phyloP scores from a whole-genome alignment of 2,113 vertebrate genomes.

The Sylvia atricapilla region DNA sequence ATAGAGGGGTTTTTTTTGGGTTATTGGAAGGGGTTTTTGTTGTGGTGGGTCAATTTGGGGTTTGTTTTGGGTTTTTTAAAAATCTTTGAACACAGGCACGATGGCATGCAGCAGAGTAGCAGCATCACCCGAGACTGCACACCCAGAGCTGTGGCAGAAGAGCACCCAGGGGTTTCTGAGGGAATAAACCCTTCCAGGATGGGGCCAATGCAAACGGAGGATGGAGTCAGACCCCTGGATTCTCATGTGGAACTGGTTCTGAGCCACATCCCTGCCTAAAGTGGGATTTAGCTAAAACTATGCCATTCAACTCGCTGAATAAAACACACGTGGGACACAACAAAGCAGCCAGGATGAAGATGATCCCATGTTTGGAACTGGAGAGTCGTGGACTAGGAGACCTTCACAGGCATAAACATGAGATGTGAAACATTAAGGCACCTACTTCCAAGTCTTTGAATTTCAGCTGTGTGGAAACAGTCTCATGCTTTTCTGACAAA shows the following conservation, averaged over 20 bases:
- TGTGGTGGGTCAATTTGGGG: fast-evolving
- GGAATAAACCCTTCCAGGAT: background rate
- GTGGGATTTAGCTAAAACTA: background rate
- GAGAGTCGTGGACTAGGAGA: background rate
- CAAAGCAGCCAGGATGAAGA: background rate
- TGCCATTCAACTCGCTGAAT: background rate
- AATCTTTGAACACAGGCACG: background rate
- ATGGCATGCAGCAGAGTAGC: background rate
- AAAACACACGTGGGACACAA: background rate
- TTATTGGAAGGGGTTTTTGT: background rate
- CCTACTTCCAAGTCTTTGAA: background rate
- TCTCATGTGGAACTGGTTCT: background rate
- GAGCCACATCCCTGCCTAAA: background rate
- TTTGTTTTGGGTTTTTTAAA: background rate
- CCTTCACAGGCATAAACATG: background rate
- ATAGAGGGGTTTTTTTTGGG: background rate
- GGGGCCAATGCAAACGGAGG: fast-evolving
- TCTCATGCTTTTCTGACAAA: background rate
- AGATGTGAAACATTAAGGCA: background rate
- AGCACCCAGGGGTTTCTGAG: background rate
- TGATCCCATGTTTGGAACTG: background rate
- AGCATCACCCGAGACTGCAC: background rate
- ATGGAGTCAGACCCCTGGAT: background rate
- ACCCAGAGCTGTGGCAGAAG: background rate
- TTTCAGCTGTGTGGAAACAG: background rate